Evolutionary conservation across 2,113 vertebrate species (phyloP).

Genomic region (Sinocyclocheilus anshuiensis): DNA sequence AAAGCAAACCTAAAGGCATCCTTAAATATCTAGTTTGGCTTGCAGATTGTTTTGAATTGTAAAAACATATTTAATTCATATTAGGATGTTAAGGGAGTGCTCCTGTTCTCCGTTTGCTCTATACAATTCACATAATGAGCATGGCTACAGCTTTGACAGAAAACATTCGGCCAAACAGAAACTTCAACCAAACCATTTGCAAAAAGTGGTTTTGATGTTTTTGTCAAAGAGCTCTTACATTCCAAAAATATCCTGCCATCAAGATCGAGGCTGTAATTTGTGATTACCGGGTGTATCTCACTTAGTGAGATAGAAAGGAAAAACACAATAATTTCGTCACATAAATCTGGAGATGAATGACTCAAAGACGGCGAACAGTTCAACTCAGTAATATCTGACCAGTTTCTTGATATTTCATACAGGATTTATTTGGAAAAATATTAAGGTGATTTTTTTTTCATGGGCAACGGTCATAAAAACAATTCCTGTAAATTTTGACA

Average conservation of each 20-base stretch:
- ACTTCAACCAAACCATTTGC: conserved; percentile 63
- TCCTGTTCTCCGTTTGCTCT: conserved; percentile 25
- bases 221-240: conserved; percentile 26
- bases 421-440: conserved; percentile 99
- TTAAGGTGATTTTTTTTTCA: conserved; percentile 90
- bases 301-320: conserved; percentile 73
- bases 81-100: background rate
- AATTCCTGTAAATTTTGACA: conserved; percentile 92
- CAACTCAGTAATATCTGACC: background rate
- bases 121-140: conserved; percentile 19
- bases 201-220: conserved; percentile 73
- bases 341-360: conserved; percentile 61
- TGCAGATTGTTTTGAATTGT: background rate
- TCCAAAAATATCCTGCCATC: conserved; percentile 72
- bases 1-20: background rate
- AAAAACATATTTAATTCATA: background rate
- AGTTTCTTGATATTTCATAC: conserved; percentile 70
- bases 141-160: conserved; percentile 22
- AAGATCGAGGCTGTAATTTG: conserved; percentile 70
- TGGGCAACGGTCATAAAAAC: conserved; percentile 92
- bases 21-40: background rate
- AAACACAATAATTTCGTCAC: conserved; percentile 69
- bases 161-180: conserved; percentile 14
- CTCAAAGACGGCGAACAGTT: background rate
- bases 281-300: conserved; percentile 79